phyloP scores from a whole-genome alignment of 2,113 vertebrate species.

The Ranitomeya imitator region DNA sequence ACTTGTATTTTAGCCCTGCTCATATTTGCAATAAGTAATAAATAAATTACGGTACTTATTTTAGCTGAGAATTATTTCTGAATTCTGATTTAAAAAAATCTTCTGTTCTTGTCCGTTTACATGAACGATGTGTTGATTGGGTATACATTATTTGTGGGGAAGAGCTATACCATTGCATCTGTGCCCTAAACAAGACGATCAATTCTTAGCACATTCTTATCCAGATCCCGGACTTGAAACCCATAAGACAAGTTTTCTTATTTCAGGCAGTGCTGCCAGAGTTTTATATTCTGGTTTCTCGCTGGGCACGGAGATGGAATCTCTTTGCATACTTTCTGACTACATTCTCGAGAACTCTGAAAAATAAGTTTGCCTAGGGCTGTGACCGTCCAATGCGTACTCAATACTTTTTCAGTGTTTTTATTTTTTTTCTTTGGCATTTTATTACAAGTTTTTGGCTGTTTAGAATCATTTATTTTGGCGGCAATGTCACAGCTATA shows the following conservation, averaged over 20 bases:
- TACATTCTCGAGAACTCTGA: constrained; percentile 31
- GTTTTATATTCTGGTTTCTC: constrained; percentile 18
- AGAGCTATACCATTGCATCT: neutral
- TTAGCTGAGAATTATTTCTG: neutral
- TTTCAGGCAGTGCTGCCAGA: constrained; percentile 30
- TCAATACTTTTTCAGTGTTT: constrained; percentile 15
- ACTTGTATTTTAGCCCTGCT: neutral
- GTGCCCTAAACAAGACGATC: neutral
- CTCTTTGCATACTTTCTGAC: constrained; percentile 40
- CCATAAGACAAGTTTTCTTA: constrained; percentile 35
- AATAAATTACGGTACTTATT: neutral
- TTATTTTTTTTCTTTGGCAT: constrained; percentile 40
- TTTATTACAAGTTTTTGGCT: constrained; percentile 26
- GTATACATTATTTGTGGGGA: neutral
- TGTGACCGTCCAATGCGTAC: neutral
- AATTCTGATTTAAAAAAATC: neutral
- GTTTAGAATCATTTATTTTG: neutral
- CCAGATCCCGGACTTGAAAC: neutral
- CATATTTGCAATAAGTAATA: neutral
- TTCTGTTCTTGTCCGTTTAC: neutral
- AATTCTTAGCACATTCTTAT: constrained; percentile 14
- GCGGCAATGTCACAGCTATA: constrained; percentile 4
- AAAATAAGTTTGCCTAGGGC: constrained; percentile 21
- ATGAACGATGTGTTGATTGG: neutral
- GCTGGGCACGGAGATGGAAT: constrained; percentile 31